phyloP scores from a whole-genome alignment of 2,797 vertebrate genomes.

The Erpetoichthys calabaricus region DNA sequence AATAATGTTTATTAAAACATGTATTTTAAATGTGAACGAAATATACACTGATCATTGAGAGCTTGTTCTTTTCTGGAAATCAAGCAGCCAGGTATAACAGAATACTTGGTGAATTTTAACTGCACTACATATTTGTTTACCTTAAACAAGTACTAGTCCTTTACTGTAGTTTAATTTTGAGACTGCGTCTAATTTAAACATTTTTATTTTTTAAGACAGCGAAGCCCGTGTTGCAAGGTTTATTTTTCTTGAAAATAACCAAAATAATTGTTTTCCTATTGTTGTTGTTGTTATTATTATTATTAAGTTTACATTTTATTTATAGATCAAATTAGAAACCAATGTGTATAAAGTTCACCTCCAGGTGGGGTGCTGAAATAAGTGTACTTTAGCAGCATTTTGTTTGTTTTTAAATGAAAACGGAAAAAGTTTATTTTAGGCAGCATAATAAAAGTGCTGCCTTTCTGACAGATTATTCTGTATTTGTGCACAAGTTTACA shows the following conservation, averaged over 20 bases:
- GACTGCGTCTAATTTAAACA: background rate
- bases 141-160: constrained; percentile 34
- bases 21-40: no score
- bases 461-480: constrained; percentile 11
- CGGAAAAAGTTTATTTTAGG: no score
- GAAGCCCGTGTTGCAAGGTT: no score
- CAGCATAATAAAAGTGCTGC: constrained; percentile 34
- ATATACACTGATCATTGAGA: no score
- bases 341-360: constrained; percentile 14
- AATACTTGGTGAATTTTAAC: constrained; percentile 38
- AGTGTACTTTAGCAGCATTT: constrained; percentile 10
- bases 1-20: no score
- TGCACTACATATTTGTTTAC: constrained; percentile 55
- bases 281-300: background rate
- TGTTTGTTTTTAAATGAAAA: constrained; percentile 4
- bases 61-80: no score
- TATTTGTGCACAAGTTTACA: constrained; percentile 19
- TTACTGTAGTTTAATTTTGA: constrained; percentile 37
- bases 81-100: constrained; percentile 51
- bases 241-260: background rate
- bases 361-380: constrained; percentile 19
- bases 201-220: no score
- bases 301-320: background rate
- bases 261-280: constrained; percentile 11
- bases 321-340: constrained; percentile 11